Base-by-base conservation (phyloP, 2,888 invertebrate species). In the Acleris literana region DNA sequence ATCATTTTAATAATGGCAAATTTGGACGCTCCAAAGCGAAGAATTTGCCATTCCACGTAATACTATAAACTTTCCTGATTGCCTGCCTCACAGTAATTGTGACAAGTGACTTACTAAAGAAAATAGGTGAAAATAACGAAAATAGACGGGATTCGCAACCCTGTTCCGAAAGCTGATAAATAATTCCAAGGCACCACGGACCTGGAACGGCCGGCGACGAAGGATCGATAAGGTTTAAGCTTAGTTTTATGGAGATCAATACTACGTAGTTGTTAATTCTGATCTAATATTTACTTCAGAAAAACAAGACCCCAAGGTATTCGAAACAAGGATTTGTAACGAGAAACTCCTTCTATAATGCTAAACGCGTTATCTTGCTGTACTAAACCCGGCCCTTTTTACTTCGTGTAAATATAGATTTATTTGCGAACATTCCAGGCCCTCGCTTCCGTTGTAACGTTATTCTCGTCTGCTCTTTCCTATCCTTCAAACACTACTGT, bases 191-290 rank as follows among this genome's bases (percentile, higher is more conserved):
- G 74, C 73, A 76, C 78, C 73, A 62, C 73, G 68, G 69, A 69
- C 69, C 73, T 74, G 70, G 63, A 68, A 72, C 77, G 73, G 72
- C 74, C 13, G 25, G 25, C 60, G 25, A 59, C 64, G 25, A 46
- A 25, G 49, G 64, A 48, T 69, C 76, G 79, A 80, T 81, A 77
- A 81, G 79, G 78, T 83, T 81, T 76, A 82, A 71, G 72, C 68
- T 68, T 62, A 73, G 74, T 74, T 78, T 81, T 79, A 80, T 79
- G 69, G 69, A 44, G 48, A 65, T 54, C 55, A 61, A 60, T 51
- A 44, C 29, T 51, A 64, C 20, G 22, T 49, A 25, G 46, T 60
- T 48, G 17, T 20, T 65, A 53, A 51, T 44, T 25, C 64, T 60
- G 43, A 60, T 55, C 53, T 60, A n/a, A 25, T 20, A 56, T 5